These are phyloP conservation scores for Drosophila azteca DNA, from an alignment of 1,140 invertebrate genomes.

Conservation along the genomic window DNA sequence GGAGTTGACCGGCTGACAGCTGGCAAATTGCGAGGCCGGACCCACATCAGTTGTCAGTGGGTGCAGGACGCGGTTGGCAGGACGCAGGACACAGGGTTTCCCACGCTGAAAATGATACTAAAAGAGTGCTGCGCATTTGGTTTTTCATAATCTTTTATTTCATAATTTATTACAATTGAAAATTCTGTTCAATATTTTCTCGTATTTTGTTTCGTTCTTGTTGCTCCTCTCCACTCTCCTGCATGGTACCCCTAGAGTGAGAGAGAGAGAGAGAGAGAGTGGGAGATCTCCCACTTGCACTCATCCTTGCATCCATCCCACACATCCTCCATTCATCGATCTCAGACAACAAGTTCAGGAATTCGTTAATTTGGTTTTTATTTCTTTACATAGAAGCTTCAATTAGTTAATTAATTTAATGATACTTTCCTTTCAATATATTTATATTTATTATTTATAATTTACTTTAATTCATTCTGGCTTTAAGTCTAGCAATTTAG, in stretches of 20 bases:
- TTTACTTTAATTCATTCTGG: conserved; percentile 44
- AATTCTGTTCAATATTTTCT: conserved; percentile 78
- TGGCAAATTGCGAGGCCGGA: conserved; percentile 61
- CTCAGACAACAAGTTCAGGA: conserved; percentile 32
- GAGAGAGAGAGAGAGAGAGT: no score
- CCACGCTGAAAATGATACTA: conserved; percentile 21
- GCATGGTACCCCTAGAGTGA: conserved; percentile 1
- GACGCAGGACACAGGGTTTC: conserved; percentile 37
- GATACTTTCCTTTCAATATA: conserved; percentile 75
- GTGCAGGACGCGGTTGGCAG: conserved; percentile 16
- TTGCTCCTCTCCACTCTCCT: conserved; percentile 2
- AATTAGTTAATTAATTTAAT: conserved; percentile 81
- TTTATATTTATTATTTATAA: conserved; percentile 49
- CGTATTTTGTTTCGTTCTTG: conserved; percentile 44
- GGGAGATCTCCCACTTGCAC: no score
- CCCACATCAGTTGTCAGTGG: conserved; percentile 68
- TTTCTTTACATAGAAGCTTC: conserved; percentile 82
- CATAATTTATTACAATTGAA: conserved; percentile 82
- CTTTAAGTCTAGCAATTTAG: conserved; percentile 76
- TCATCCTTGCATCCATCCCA: neutral
- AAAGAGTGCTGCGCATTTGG: conserved; percentile 29
- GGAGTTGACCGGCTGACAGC: conserved; percentile 62
- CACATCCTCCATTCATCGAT: no score
- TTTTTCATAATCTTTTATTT: conserved; percentile 81
- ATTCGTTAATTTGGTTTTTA: conserved; percentile 68